These are phyloP conservation scores for Troides helena DNA, from an alignment of 2,888 invertebrate genomes.

Conservation along the genomic window DNA sequence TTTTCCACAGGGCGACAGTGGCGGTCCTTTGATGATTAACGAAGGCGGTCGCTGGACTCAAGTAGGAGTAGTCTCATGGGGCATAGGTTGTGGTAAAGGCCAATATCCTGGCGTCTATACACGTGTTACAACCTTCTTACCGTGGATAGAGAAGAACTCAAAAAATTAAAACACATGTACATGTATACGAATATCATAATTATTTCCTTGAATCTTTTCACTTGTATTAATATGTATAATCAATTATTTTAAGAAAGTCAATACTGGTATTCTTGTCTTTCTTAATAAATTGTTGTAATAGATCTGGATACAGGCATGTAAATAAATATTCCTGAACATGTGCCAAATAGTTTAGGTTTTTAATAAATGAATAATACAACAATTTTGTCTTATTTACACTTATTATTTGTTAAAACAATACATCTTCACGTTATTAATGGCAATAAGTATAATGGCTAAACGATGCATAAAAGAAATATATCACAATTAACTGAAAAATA, in stretches of 20 bases:
- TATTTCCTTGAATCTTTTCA: background rate
- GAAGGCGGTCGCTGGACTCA: conserved; percentile 88
- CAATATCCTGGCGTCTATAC: conserved; percentile 96
- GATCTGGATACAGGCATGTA: conserved; percentile 21
- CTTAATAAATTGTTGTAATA: conserved; percentile 62
- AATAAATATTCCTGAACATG: conserved; percentile 41
- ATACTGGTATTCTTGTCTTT: conserved; percentile 64
- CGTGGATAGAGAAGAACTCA: conserved; percentile 92
- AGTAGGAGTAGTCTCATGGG: conserved; percentile 94
- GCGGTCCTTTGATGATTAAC: conserved; percentile 91
- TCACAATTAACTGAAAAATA: too few species aligned
- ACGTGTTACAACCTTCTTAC: conserved; percentile 88
- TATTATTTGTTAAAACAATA: background rate
- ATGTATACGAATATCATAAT: background rate
- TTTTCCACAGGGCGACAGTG: conserved; percentile 88
- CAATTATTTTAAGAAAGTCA: conserved; percentile 77
- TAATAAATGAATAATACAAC: conserved; percentile 25
- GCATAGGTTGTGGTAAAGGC: conserved; percentile 94
- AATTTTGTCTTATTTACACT: conserved; percentile 21
- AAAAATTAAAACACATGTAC: conserved; percentile 55
- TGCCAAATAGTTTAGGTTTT: conserved; percentile 45
- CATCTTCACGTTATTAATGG: too few species aligned
- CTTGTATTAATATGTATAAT: conserved; percentile 25
- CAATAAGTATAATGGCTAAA: too few species aligned
- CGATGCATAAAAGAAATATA: too few species aligned